Evolutionary conservation across 2,888 invertebrate genomes (phyloP), one percentile per base, ranked within the genome.

Genomic region (Rhagonycha fulva): DNA sequence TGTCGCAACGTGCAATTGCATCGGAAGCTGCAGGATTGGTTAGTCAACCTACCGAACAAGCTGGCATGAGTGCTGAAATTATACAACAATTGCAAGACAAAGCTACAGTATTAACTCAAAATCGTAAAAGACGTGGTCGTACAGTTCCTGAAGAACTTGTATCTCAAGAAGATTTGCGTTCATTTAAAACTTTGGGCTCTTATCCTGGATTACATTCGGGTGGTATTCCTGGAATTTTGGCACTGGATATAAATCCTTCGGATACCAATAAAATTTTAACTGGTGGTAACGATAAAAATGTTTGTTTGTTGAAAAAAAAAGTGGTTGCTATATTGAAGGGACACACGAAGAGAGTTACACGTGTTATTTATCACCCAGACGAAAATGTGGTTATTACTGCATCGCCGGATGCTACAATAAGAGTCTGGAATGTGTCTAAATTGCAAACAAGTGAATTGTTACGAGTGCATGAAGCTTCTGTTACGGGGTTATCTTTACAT

Each of bases 251-350:
- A 83, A 97, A 97, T 86, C 94, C 94, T 72, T 94, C 95, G 28
- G 98, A 98, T 88, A 96, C 97, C 76, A 96, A 96, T 86, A 96
- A 96, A 88, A 94, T 99, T 85, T 90, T 98, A 83, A 99, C 98
- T 0, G 99, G 99, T 74, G 99, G 99, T 81, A 98, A 97, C 87
- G 99, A 99, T 89, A 96, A 97, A 88, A 97, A 96, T 89, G 99
- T 98, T n/a, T n/a, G n/a, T n/a, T n/a, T n/a, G n/a, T n/a, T n/a
- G n/a, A n/a, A n/a, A n/a, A n/a, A n/a, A 1, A 97, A 99, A 89
- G 95, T 97, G 61, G 94, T 96, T 72, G 94, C 97, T 74, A 95
- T 96, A 81, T 90, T 98, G 62, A 98, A 98, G 89, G 88, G 99
- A 0, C 98, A 98, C 85, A 93, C 94, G 1, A 99, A 99, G 90